Evolutionary conservation across 2,888 invertebrate genomes (phyloP), one percentile per base, ranked within the genome.

Genomic region (Agonopterix alstromeriana): DNA sequence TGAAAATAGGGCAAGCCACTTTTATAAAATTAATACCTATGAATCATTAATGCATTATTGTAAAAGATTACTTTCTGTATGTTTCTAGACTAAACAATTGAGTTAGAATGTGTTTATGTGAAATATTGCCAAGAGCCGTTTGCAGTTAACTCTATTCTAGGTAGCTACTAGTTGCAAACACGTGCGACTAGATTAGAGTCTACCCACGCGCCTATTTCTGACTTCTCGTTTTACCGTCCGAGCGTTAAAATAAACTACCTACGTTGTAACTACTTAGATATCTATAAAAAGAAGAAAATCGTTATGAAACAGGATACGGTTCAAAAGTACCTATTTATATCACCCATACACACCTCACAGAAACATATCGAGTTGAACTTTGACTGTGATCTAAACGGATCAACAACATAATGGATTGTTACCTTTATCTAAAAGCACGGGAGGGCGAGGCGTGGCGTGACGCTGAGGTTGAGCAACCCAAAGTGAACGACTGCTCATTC

Each of bases 131-230:
- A 35, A 36, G 14, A 47, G 3, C 14, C 46, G 41, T 38, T 8
- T 10, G 17, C 1, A 14, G 35, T 8, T 43, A 35, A 8, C 11
- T 38, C 3, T 47, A 10, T 36, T n/a, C n/a, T 38, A 38, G 42
- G 42, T 12, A 11, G 8, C 42, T 48, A 38, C 35, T 27, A 11
- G 38, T 43, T 35, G 36, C 46, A 46, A 47, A 50, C 50, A 50
- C 48, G 49, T 60, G 61, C 58, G 56, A 53, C 57, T 59, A 58
- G 56, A 64, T 58, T 60, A 3, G 27, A 51, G 53, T 48, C 60
- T 53, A 53, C 70, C 70, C 65, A 73, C 70, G 64, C 65, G 44
- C 48, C 57, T 67, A 65, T 70, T 69, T 63, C 60, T 61, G 54
- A 54, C 56, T 52, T 36, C 42, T 48, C 27, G 27, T 27, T 27